Percentiles rank a stretch among this genome's conserved stretches.
Conservation (phyloP, 53 echinoderm and acorn worm genomes). For the Echinarachnius parma region DNA sequence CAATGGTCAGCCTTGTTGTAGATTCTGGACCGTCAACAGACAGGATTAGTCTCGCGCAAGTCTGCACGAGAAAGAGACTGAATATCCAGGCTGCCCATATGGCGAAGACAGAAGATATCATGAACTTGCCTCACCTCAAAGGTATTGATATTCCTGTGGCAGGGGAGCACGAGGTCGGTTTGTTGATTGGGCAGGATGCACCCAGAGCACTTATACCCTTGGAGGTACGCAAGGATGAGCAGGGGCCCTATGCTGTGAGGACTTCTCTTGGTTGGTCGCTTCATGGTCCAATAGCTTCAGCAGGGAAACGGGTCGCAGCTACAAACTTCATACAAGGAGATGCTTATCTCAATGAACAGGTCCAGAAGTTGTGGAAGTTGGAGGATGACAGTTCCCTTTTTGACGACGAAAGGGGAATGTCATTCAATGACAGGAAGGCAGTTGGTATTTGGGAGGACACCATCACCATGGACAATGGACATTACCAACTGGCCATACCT, state of each 20-base stretch:
- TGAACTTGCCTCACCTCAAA: conserved; percentile 15
- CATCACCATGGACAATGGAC: too few relatives aligned
- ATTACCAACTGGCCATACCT: too few relatives aligned
- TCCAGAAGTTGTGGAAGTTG: conserved; percentile 38
- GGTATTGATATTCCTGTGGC: conserved; percentile 26
- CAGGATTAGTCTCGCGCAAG: conserved; percentile 7
- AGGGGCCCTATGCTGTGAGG: conserved; percentile 35
- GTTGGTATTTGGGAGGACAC: too few relatives aligned
- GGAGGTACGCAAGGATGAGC: conserved; percentile 1
- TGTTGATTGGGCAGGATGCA: conserved; percentile 49
- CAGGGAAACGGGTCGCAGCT: neutral
- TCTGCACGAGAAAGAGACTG: conserved; percentile 20
- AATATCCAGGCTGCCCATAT: conserved; percentile 26
- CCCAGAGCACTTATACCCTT: conserved; percentile 28
- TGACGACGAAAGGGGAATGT: too few relatives aligned
- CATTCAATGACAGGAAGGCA: too few relatives aligned
- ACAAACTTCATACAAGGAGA: conserved; percentile 40
- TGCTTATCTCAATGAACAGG: conserved; percentile 14
- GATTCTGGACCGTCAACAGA: conserved; percentile 29
- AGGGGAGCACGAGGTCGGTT: conserved; percentile 19
- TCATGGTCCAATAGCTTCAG: conserved; percentile 20
- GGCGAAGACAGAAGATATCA: conserved; percentile 18
- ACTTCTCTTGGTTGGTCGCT: conserved; percentile 40
- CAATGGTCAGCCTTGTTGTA: conserved; percentile 16
- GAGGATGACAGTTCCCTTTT: too few relatives aligned